Evolutionary conservation across 2,113 vertebrate species (phyloP).

Genomic region (Eudorcas thomsonii): DNA sequence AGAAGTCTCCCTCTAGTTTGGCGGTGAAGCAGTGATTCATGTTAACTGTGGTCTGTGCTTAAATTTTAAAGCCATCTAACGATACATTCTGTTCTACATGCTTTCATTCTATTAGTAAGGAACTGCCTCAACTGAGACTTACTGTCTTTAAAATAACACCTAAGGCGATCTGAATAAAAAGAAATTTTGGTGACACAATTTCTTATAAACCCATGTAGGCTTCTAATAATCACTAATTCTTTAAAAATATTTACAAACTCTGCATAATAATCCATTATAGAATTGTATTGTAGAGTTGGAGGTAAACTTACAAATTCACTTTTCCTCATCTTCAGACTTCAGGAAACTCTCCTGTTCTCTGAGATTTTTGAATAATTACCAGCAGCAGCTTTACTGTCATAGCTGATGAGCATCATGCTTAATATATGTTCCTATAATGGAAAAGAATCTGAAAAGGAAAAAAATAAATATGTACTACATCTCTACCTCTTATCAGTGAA

Average conservation of each 20-base stretch:
- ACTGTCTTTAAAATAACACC: background rate
- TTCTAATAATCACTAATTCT: background rate
- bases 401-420: background rate
- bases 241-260: background rate
- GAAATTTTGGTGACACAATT: background rate
- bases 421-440: background rate
- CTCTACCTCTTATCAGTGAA: background rate
- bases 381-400: background rate
- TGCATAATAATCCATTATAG: background rate
- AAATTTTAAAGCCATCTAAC: background rate
- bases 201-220: background rate
- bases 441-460: background rate
- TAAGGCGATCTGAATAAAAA: background rate
- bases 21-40: background rate
- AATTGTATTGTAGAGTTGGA: background rate
- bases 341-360: background rate
- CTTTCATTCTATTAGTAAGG: background rate
- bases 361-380: background rate
- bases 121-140: background rate
- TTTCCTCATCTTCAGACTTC: background rate
- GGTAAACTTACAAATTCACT: background rate
- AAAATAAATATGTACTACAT: background rate
- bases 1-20: background rate
- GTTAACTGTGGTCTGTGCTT: background rate
- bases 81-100: background rate